Evolutionary conservation across 2,797 vertebrate species (phyloP).

Genomic region (Pangasius mekongensis): DNA sequence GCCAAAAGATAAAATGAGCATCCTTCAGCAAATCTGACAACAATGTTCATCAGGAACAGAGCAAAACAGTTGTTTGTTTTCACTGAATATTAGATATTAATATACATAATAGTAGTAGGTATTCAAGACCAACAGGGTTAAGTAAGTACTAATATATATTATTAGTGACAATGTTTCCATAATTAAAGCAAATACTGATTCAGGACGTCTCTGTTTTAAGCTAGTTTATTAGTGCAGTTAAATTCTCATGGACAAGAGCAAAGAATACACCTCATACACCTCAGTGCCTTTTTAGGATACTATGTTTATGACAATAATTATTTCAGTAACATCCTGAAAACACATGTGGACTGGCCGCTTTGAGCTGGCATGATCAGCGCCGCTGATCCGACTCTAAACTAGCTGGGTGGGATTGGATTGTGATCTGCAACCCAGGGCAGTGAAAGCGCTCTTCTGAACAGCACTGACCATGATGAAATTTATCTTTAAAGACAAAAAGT

Average conservation of each 20-base stretch:
- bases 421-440: not conserved
- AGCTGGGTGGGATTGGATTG: not conserved
- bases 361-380: not conserved
- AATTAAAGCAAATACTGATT: not conserved
- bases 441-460: not conserved
- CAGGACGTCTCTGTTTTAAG: too few species aligned
- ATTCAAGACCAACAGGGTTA: not conserved
- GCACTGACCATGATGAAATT: not conserved
- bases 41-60: not conserved
- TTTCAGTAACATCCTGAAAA: not conserved
- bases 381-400: not conserved
- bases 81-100: not conserved
- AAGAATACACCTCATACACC: not conserved
- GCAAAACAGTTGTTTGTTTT: not conserved
- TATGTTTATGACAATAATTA: too few species aligned
- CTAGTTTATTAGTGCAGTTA: too few species aligned
- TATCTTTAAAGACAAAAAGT: not conserved
- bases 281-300: too few species aligned
- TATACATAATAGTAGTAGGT: not conserved
- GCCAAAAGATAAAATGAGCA: constrained; percentile 12
- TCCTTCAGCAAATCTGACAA: not conserved
- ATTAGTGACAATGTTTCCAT: not conserved
- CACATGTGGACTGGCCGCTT: not conserved
- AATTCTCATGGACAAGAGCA: not conserved
- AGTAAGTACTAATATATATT: not conserved